These are phyloP conservation scores for Corythornis vintsioides DNA, from an alignment of 2,113 vertebrate species.

Conservation along the genomic window DNA sequence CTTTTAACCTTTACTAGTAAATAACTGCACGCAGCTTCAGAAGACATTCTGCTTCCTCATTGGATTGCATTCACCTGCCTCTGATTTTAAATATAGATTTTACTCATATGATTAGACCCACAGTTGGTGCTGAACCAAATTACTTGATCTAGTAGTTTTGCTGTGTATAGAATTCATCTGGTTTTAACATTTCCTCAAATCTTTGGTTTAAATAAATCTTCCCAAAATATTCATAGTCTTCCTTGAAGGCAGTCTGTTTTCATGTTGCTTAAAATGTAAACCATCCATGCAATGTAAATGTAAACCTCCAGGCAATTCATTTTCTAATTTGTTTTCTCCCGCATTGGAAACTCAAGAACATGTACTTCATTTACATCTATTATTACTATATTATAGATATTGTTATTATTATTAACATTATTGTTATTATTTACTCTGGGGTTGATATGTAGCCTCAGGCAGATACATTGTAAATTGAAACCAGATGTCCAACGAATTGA, in stretches of 20 bases:
- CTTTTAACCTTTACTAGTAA: background rate
- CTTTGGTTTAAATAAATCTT: conserved; percentile 57
- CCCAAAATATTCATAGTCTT: conserved; percentile 23
- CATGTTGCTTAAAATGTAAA: conserved; percentile 68
- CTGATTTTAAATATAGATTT: conserved; percentile 1
- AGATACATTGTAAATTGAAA: conserved; percentile 67
- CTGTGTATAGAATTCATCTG: background rate
- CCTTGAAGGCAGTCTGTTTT: conserved; percentile 57
- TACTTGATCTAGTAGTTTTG: background rate
- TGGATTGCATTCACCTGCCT: background rate
- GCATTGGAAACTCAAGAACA: conserved; percentile 47
- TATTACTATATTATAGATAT: conserved; percentile 67
- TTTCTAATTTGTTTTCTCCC: conserved; percentile 70
- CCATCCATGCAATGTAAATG: conserved; percentile 65
- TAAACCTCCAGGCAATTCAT: conserved; percentile 67
- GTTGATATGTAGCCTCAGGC: conserved; percentile 30
- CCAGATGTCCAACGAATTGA: conserved; percentile 72
- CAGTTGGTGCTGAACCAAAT: background rate
- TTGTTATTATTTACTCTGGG: conserved; percentile 67
- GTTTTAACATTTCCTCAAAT: conserved; percentile 32
- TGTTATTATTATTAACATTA: conserved; percentile 69
- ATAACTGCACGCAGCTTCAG: background rate
- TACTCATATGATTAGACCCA: background rate
- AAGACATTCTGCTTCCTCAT: background rate
- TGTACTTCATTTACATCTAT: conserved; percentile 69